Evolutionary conservation across 2,888 invertebrate species (phyloP).

Genomic region (Leucoma salicis): DNA sequence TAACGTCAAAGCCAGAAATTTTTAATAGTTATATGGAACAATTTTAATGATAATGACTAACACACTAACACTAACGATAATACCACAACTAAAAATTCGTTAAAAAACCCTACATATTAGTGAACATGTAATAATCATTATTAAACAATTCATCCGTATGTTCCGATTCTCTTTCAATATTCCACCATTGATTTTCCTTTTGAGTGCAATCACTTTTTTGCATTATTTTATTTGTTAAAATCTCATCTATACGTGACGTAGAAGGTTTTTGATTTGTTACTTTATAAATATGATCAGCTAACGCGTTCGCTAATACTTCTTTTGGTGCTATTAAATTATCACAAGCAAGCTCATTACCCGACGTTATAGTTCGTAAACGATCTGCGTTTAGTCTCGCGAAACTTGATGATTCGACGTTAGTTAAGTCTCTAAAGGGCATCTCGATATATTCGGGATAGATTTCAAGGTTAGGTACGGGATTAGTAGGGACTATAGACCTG

Average conservation of each 20-base stretch:
- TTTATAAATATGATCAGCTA: conserved; percentile 77
- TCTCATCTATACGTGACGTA: conserved; percentile 70
- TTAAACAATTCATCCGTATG: conserved; percentile 54
- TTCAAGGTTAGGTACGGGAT: conserved; percentile 62
- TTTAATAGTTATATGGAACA: too few relatives aligned
- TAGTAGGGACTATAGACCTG: conserved; percentile 73
- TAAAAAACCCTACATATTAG: conserved; percentile 40
- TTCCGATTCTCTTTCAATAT: conserved; percentile 55
- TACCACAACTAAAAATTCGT: conserved; percentile 18
- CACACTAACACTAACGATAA: conserved; percentile 16
- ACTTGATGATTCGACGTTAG: conserved; percentile 64
- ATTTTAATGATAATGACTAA: too few relatives aligned
- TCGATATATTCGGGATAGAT: conserved; percentile 31
- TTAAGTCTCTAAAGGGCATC: conserved; percentile 56
- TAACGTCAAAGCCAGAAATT: too few relatives aligned
- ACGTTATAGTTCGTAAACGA: conserved; percentile 61
- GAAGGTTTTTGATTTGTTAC: conserved; percentile 79
- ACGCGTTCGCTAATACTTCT: conserved; percentile 68
- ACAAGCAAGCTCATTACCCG: conserved; percentile 55
- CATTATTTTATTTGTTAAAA: conserved; percentile 72
- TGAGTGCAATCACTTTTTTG: conserved; percentile 39
- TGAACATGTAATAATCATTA: conserved; percentile 64
- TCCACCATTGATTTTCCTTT: conserved; percentile 72
- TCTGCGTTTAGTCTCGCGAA: conserved; percentile 75
- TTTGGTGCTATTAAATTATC: conserved; percentile 73